A percentile compares a stretch with the other conserved stretches of the same genome.
Evolutionary conservation across 2,888 invertebrate genomes (phyloP).

Genomic region (Lasioglossum pauxillum): DNA sequence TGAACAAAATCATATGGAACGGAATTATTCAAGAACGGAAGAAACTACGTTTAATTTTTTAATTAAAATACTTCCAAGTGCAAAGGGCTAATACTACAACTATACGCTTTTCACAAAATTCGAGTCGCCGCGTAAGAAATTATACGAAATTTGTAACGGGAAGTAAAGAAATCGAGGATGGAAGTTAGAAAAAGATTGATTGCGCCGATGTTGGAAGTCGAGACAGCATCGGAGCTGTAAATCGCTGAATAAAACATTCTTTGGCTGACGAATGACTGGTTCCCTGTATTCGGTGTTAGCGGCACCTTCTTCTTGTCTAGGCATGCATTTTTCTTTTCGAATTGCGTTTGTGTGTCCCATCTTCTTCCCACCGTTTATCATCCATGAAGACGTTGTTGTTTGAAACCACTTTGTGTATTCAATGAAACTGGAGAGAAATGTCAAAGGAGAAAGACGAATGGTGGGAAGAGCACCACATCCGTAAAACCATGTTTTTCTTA

Average conservation of each 20-base stretch:
- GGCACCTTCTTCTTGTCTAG: neutral
- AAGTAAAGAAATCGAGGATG: neutral
- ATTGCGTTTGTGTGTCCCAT: neutral
- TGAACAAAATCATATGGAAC: too few species aligned
- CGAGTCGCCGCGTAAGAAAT: neutral
- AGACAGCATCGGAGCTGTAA: neutral
- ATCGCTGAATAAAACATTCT: constrained; percentile 18
- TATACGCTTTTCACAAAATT: neutral
- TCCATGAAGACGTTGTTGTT: neutral
- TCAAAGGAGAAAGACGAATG: too few species aligned
- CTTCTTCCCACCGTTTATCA: neutral
- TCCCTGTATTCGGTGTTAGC: neutral
- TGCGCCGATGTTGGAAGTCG: neutral
- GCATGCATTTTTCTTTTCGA: neutral
- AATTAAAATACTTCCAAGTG: too few species aligned
- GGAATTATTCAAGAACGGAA: too few species aligned
- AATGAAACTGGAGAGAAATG: neutral
- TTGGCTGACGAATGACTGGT: constrained; percentile 3
- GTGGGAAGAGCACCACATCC: too few species aligned
- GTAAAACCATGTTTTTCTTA: too few species aligned
- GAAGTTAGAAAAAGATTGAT: neutral
- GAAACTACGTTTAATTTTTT: too few species aligned
- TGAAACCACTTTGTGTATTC: neutral
- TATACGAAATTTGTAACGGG: neutral
- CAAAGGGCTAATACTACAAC: neutral